Conservation (phyloP, 2,797 vertebrate genomes). For the Vireo griseus region DNA sequence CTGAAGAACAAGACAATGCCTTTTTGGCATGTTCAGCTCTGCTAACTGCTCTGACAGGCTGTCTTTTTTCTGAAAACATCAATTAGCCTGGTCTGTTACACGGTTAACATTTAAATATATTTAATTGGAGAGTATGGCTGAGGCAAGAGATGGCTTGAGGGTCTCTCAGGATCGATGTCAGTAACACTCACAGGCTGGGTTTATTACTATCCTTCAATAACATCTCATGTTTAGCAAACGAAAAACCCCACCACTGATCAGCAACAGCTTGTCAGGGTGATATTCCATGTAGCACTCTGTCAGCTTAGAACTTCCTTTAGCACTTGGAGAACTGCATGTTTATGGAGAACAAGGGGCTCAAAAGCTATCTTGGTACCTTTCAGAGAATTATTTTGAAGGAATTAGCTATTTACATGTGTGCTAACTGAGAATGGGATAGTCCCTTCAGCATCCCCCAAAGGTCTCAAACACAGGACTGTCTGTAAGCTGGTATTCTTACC, state of each 20-base stretch:
- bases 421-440: neutral
- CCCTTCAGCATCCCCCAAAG: neutral
- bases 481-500: neutral
- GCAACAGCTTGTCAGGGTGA: neutral
- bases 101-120: neutral
- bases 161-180: neutral
- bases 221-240: neutral
- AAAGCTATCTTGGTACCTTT: conserved; percentile 29
- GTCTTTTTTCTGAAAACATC: neutral
- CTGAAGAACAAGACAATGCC: neutral
- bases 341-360: conserved; percentile 7
- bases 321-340: neutral
- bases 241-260: neutral
- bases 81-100: neutral
- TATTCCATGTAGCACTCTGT: neutral
- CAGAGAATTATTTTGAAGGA: conserved; percentile 35
- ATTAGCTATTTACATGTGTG: conserved; percentile 29
- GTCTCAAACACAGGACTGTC: neutral
- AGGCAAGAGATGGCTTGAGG: neutral
- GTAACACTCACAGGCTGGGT: neutral
- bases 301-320: neutral
- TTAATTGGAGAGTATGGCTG: neutral
- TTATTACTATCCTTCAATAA: neutral
- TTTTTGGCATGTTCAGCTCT: neutral
- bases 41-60: neutral